Conservation (phyloP, 2,888 invertebrate genomes). For the Hemicrepidius hirtus region DNA sequence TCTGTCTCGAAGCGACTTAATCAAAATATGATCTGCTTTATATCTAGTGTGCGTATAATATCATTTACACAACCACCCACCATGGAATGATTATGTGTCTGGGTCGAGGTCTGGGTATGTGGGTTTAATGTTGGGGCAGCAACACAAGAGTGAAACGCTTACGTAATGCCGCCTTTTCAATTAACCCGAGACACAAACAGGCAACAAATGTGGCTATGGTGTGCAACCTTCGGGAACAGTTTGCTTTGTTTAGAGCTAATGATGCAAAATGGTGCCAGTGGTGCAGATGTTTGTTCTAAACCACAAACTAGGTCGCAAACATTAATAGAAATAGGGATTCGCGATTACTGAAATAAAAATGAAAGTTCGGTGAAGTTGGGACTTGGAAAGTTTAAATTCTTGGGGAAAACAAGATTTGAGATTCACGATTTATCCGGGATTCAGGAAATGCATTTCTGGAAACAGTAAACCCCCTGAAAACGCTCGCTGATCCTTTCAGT, state of each 20-base stretch:
- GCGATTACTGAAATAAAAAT: slow-evolving; percentile 33
- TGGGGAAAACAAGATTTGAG: too few relatives aligned
- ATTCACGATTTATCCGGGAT: too few relatives aligned
- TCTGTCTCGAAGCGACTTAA: not conserved
- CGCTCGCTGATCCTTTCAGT: too few relatives aligned
- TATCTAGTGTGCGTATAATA: not conserved
- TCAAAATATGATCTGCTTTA: slow-evolving; percentile 1
- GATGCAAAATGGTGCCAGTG: slow-evolving; percentile 36
- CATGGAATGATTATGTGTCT: slow-evolving; percentile 35
- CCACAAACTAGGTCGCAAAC: slow-evolving; percentile 30
- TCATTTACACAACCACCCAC: slow-evolving; percentile 27
- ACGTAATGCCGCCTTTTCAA: slow-evolving; percentile 35
- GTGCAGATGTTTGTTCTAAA: slow-evolving; percentile 19
- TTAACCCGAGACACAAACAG: slow-evolving; percentile 32
- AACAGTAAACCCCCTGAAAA: too few relatives aligned
- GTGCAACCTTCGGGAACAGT: slow-evolving; percentile 37
- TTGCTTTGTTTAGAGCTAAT: slow-evolving; percentile 37
- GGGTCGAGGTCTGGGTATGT: slow-evolving; percentile 42
- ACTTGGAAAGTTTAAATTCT: too few relatives aligned
- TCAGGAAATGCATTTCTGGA: too few relatives aligned
- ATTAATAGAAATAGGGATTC: slow-evolving; percentile 8
- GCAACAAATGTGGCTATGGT: slow-evolving; percentile 23
- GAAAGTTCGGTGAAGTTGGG: too few relatives aligned
- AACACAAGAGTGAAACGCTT: slow-evolving; percentile 22
- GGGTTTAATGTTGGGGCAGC: slow-evolving; percentile 30